Conservation (phyloP, 1,140 invertebrate species). For the Euwallacea fornicatus region DNA sequence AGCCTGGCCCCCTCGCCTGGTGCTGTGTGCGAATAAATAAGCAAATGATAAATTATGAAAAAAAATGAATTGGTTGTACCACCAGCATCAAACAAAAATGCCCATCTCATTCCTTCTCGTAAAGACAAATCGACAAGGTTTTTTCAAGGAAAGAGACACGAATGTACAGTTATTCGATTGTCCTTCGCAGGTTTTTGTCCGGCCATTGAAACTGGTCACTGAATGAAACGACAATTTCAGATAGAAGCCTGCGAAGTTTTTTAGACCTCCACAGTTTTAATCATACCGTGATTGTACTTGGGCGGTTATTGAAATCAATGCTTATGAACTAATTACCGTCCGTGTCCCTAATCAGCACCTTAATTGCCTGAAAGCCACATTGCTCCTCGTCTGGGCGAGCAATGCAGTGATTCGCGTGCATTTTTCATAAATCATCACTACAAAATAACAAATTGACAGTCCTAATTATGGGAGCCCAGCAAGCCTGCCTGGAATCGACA, state of each 20-base stretch:
- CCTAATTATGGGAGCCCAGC: background rate
- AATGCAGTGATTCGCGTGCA: background rate
- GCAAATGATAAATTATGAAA: no score
- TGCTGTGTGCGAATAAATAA: no score
- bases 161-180: slow-evolving; percentile 1
- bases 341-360: background rate
- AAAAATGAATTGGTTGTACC: no score
- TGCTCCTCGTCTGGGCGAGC: background rate
- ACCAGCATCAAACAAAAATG: no score
- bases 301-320: no score
- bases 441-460: slow-evolving; percentile 1
- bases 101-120: no score
- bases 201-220: slow-evolving; percentile 15
- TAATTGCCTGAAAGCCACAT: background rate
- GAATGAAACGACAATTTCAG: slow-evolving; percentile 11
- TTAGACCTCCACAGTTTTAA: background rate
- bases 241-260: no score
- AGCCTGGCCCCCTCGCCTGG: no score
- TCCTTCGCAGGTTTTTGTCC: background rate
- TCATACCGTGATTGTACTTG: slow-evolving; percentile 4
- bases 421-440: background rate
- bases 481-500: background rate
- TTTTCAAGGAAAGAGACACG: background rate
- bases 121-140: no score
- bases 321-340: no score